Base-by-base conservation (phyloP, 1,140 invertebrate species). In the Ceratina japonica region DNA sequence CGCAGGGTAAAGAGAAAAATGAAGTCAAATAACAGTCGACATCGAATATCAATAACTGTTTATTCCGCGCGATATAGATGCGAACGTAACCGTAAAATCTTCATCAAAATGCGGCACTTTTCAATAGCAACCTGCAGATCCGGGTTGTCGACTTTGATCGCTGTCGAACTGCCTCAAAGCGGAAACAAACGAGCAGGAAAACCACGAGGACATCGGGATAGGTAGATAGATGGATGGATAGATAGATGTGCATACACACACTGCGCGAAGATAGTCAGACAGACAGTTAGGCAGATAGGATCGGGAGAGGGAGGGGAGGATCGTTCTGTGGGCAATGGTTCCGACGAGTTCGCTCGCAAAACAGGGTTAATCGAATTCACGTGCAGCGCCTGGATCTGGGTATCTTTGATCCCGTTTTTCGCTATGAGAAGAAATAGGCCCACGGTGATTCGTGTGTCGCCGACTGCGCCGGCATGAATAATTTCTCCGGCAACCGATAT, bases 341-440 rank as follows among this genome's bases (percentile, higher is more conserved):
- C 69, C 74, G 68, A 64, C 81, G 81, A 79, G 62, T 82, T 22
- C 74, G 74, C 68, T 80, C 85, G 80, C 82, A 65, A 86, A 87
- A 86, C 84, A 78, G 79, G 88, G 84, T 88, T 89, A 89, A 88
- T 89, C 88, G 85, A 83, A 87, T 86, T 86, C 87, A 59, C 71
- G 7, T 31, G 37, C 31, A 66, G 52, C 66, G 10, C 13, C 52
- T 16, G 69, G 70, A n/a, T 16, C 15, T 16, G n/a, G 15, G n/a
- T 72, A 74, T 74, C 71, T 73, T 74, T 73, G 77, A 79, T 79
- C 61, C 77, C 24, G 65, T 78, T 78, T 79, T 59, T n/a, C 10
- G 37, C 37, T 27, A 5, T 2, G 12, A 70, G 74, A 79, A 65
- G 71, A 74, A 74, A 65, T 74, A 65, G 70, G 63, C 54, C 77